phyloP scores from a whole-genome alignment of 2,888 invertebrate genomes.

The Spisula solida region DNA sequence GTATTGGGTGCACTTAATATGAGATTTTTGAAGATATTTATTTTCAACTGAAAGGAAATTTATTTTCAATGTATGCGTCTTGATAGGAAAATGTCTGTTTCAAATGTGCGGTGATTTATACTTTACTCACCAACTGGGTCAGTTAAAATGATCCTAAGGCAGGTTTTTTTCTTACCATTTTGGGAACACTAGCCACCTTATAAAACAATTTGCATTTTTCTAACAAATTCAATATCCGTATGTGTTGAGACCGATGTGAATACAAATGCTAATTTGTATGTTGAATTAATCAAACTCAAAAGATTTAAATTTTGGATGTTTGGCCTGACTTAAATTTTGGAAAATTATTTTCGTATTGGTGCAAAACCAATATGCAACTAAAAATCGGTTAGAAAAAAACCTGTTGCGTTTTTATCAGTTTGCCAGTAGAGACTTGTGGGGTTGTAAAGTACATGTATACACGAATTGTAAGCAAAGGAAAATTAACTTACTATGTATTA shows the following conservation, averaged over 20 bases:
- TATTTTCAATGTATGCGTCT: neutral
- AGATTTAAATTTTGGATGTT: neutral
- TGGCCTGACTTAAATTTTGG: too few relatives aligned
- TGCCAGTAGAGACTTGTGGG: neutral
- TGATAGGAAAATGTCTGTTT: conserved; percentile 55
- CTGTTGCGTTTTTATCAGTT: neutral
- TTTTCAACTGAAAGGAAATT: neutral
- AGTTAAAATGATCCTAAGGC: neutral
- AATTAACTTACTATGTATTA: neutral
- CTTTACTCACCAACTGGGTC: neutral
- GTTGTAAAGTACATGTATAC: too few relatives aligned
- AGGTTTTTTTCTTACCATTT: neutral
- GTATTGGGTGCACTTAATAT: neutral
- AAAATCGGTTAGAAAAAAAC: too few relatives aligned
- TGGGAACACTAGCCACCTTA: too few relatives aligned
- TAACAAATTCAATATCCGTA: too few relatives aligned
- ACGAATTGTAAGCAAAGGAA: neutral
- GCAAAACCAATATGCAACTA: too few relatives aligned
- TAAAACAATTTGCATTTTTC: neutral
- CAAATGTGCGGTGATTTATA: neutral
- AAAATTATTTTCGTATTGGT: too few relatives aligned
- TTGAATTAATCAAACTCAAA: too few relatives aligned
- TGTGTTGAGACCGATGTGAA: too few relatives aligned
- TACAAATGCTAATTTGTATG: too few relatives aligned
- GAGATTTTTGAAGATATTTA: conserved; percentile 8